phyloP scores from a whole-genome alignment of 2,113 vertebrate genomes.

The Craseonycteris thonglongyai region DNA sequence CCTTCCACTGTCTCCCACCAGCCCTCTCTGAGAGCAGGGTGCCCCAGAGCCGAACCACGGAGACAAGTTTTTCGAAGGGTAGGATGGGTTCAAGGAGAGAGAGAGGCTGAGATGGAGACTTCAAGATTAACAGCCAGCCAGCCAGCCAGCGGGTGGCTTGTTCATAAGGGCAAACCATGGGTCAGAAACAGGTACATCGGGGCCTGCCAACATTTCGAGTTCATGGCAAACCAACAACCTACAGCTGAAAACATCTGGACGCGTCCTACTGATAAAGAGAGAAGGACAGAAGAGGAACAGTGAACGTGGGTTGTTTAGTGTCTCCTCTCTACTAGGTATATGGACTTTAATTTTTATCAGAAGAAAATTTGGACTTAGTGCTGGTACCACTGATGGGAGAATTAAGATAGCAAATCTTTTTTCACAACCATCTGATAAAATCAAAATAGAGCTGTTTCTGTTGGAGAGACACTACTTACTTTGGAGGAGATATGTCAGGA shows the following conservation, averaged over 20 bases:
- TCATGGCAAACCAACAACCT: fast-evolving
- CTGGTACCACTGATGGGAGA: not conserved
- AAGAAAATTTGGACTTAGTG: not conserved
- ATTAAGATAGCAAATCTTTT: not conserved
- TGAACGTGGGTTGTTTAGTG: not conserved
- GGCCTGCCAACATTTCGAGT: not conserved
- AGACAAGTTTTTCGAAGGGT: not conserved
- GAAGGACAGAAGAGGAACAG: not conserved
- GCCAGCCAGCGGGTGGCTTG: not conserved
- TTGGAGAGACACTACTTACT: not conserved
- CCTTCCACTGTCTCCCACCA: not conserved
- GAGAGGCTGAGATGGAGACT: not conserved
- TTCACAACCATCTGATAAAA: not conserved
- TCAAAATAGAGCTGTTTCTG: not conserved
- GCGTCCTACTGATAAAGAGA: not conserved
- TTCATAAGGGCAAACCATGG: too few species aligned
- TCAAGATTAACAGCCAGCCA: not conserved
- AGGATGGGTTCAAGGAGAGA: too few species aligned
- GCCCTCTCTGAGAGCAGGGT: not conserved
- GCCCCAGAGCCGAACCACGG: not conserved
- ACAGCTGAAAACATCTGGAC: not conserved
- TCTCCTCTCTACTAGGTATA: not conserved
- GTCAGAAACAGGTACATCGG: not conserved
- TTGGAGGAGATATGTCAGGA: not conserved
- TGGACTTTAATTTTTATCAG: not conserved